Percentiles rank a stretch among this genome's conserved stretches.
phyloP scores from a whole-genome alignment of 2,888 invertebrate genomes.

The Cryptus armator region DNA sequence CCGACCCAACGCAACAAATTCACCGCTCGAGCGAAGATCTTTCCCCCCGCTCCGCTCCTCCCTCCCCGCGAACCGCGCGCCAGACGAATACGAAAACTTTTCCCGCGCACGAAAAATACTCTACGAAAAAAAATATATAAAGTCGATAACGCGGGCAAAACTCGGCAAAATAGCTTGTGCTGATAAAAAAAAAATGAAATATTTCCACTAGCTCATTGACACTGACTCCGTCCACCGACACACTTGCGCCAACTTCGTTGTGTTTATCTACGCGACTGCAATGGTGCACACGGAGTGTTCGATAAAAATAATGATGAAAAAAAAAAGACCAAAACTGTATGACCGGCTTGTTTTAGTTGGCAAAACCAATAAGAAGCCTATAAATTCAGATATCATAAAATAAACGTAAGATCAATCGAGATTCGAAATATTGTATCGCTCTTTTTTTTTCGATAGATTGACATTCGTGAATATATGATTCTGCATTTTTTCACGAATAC shows the following conservation, averaged over 20 bases:
- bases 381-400: background rate
- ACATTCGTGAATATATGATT: background rate
- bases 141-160: background rate
- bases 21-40: constrained; percentile 25
- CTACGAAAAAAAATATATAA: background rate
- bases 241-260: constrained; percentile 12
- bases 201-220: constrained; percentile 2
- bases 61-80: constrained; percentile 14
- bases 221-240: constrained; percentile 2
- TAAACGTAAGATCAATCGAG: background rate
- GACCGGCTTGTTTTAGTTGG: background rate
- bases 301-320: background rate
- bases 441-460: background rate
- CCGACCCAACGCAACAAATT: constrained; percentile 47
- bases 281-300: background rate
- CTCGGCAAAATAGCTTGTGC: background rate
- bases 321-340: background rate
- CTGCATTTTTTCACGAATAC: background rate
- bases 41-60: background rate
- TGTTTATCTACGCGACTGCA: constrained; percentile 22
- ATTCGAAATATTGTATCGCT: background rate
- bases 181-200: constrained; percentile 1
- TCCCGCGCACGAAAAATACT: constrained; percentile 21
- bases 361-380: background rate
- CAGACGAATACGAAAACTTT: constrained; percentile 16